Base-by-base conservation (phyloP, 2,888 invertebrate genomes). In the Leuctra nigra region DNA sequence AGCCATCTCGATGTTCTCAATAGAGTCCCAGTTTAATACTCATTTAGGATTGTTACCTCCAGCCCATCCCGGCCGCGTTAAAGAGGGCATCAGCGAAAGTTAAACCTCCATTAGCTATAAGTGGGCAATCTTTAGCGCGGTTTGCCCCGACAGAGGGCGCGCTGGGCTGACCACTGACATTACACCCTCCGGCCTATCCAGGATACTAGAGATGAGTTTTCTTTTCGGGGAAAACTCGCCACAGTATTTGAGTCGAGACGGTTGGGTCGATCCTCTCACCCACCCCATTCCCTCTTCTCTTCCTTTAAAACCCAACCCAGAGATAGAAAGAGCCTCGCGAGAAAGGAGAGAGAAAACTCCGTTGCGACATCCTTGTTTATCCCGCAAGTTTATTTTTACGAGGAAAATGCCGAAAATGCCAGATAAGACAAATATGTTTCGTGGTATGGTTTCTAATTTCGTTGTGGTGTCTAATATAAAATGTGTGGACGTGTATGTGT, bases 381-480 rank as follows among this genome's bases (percentile, higher is more conserved):
- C 24, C 24, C 47, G 16, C 47, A 14, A 11, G 25, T 11, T 29
- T 47, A 13, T 47, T 29, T 47, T 4, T 25, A 11, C 47, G 47
- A 39, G 25, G 29, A 47, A 46, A 47, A 47, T 23, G 23, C 46
- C 22, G 25, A 47, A 47, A 47, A 47, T 25, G 47, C 25, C 47
- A 47, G 47, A 47, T 47, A 35, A 50, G 50, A 50, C 35, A 35
- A 35, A 50, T 50, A 50, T 50, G 33, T 50, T 50, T 50, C 50
- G 50, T 50, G 50, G 50, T 50, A 50, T 50, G 50, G 35, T 50
- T 50, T 35, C 50, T 50, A 50, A 50, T 50, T 50, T 50, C 41
- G n/a, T n/a, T 29, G 50, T 22, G 20, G n/a, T 20, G 44, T 44
- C 44, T 44, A 20, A 44, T 44, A 20, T 44, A 23, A 44, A 44